These are phyloP conservation scores for Amblyraja radiata DNA, from an alignment of 2,797 vertebrate genomes.

Conservation along the genomic window DNA sequence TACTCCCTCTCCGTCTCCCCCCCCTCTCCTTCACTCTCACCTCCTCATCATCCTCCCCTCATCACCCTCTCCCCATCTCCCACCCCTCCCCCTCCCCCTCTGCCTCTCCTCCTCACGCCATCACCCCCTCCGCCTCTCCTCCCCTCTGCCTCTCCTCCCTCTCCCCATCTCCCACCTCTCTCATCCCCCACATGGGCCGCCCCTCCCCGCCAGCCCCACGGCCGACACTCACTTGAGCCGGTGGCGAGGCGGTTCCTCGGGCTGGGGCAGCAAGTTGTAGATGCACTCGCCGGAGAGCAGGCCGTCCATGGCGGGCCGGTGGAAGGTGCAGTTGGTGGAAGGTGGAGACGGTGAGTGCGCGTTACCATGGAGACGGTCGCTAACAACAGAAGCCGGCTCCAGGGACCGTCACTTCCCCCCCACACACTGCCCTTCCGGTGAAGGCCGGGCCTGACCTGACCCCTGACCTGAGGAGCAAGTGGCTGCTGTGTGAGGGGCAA, in stretches of 20 bases:
- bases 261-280: not conserved
- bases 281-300: not conserved
- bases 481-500: no score
- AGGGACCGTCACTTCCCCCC: not conserved
- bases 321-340: not conserved
- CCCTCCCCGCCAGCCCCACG: no score
- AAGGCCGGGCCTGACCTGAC: no score
- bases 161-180: no score
- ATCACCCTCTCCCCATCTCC: no score
- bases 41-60: no score
- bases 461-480: no score
- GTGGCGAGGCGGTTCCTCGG: not conserved
- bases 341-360: not conserved
- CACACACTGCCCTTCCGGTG: not conserved
- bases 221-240: not conserved
- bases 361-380: not conserved
- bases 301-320: not conserved
- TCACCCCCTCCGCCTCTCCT: not conserved
- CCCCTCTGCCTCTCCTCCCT: not conserved
- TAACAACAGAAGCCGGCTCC: not conserved
- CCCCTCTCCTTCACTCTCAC: no score
- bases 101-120: no score
- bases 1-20: no score
- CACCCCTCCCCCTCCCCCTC: no score
- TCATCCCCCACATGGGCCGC: not conserved